Evolutionary conservation across 64 coral and sea anemone genomes (phyloP).

Genomic region (Astreopora myriophthalma): DNA sequence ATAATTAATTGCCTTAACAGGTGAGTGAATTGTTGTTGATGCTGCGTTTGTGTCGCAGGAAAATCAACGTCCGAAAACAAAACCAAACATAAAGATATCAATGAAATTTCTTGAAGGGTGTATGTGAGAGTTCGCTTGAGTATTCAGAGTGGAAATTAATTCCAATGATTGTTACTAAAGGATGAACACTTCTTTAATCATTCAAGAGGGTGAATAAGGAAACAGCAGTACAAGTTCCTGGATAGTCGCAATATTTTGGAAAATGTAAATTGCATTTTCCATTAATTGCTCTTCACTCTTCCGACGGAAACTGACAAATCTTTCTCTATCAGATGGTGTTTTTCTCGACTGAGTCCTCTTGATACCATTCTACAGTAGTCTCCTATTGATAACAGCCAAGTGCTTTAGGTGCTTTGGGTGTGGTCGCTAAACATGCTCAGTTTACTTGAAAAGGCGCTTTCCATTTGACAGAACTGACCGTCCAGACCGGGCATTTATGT

Average conservation of each 20-base stretch:
- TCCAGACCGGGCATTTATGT: too few relatives aligned
- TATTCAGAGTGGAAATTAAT: background rate
- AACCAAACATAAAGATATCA: background rate
- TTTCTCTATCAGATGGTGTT: too few relatives aligned
- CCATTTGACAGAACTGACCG: too few relatives aligned
- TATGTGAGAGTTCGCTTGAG: background rate
- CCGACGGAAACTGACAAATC: background rate
- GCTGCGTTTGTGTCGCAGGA: background rate
- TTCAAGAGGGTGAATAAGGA: background rate
- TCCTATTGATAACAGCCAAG: too few relatives aligned
- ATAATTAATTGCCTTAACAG: constrained; percentile 29
- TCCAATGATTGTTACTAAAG: background rate
- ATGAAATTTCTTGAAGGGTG: background rate
- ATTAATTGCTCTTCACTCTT: background rate
- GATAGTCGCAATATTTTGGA: background rate
- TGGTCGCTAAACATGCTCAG: too few relatives aligned
- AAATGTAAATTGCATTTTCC: background rate
- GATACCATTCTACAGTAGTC: too few relatives aligned
- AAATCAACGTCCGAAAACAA: background rate
- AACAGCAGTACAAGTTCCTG: background rate
- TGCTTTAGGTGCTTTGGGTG: too few relatives aligned
- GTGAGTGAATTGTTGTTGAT: background rate
- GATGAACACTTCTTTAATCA: background rate
- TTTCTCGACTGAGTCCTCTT: too few relatives aligned
- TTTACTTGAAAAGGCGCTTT: too few relatives aligned